A percentile compares a stretch with the other conserved stretches of the same genome.
These are phyloP conservation scores for Zele albiditarsus DNA, from an alignment of 2,888 invertebrate genomes.

Conservation along the genomic window DNA sequence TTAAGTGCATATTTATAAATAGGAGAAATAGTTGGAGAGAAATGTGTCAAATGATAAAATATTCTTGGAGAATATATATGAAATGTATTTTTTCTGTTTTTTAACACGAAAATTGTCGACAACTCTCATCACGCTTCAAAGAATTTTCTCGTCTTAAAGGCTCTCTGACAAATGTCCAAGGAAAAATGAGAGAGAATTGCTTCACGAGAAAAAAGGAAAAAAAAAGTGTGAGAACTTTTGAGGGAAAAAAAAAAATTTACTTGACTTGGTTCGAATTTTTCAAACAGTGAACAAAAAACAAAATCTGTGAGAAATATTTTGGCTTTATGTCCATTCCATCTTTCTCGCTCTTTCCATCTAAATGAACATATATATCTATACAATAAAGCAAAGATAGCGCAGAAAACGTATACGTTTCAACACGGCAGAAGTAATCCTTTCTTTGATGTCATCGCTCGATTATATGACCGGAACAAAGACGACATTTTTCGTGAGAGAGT, in stretches of 20 bases:
- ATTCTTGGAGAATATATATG: background rate
- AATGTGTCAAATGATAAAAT: background rate
- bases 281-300: background rate
- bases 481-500: constrained; percentile 49
- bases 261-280: background rate
- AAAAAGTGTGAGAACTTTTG: background rate
- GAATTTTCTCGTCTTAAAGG: constrained; percentile 18
- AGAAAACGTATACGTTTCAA: constrained; percentile 30
- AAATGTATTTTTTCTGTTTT: background rate
- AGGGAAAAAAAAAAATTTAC: background rate
- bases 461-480: constrained; percentile 41
- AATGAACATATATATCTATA: background rate
- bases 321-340: background rate
- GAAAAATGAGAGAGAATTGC: background rate
- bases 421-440: constrained; percentile 38
- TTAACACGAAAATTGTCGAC: constrained; percentile 32
- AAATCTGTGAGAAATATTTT: background rate
- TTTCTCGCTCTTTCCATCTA: too few relatives aligned
- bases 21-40: background rate
- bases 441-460: constrained; percentile 42
- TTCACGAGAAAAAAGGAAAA: background rate
- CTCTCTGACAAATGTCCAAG: background rate
- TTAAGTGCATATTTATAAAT: constrained; percentile 19
- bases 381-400: constrained; percentile 17
- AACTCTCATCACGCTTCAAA: constrained; percentile 41